Evolutionary conservation across 2,888 invertebrate species (phyloP).

Genomic region (Drosophila siamana): DNA sequence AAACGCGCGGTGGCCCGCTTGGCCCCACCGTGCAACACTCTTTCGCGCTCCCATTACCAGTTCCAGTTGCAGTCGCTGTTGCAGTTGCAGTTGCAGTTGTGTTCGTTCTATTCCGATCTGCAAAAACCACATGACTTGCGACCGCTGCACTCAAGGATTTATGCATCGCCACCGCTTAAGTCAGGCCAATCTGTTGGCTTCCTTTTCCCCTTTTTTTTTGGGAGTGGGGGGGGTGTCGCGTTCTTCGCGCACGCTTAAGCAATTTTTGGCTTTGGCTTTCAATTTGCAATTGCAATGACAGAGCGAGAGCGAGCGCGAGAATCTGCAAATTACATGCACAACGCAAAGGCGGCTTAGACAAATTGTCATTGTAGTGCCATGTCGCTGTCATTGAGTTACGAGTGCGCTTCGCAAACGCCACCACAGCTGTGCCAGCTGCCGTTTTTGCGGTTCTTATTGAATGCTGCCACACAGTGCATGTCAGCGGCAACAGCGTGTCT

Average conservation of each 20-base stretch:
- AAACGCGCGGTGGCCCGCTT: slow-evolving; percentile 41
- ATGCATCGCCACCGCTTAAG: slow-evolving; percentile 69
- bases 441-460: slow-evolving; percentile 40
- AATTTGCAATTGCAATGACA: slow-evolving; percentile 66
- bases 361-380: slow-evolving; percentile 30
- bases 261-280: slow-evolving; percentile 59
- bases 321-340: slow-evolving; percentile 52
- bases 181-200: slow-evolving; percentile 65
- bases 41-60: no score
- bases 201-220: slow-evolving; percentile 23
- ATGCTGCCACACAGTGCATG: slow-evolving; percentile 20
- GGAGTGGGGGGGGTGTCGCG: slow-evolving; percentile 43
- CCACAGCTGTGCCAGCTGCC: slow-evolving; percentile 16
- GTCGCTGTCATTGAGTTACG: slow-evolving; percentile 32
- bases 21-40: not conserved
- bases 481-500: not conserved
- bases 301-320: slow-evolving; percentile 10
- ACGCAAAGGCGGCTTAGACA: slow-evolving; percentile 31
- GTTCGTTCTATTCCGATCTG: slow-evolving; percentile 28
- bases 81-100: slow-evolving; percentile 5
- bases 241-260: slow-evolving; percentile 25
- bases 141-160: slow-evolving; percentile 70
- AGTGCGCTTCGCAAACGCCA: slow-evolving; percentile 2
- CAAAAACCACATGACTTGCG: slow-evolving; percentile 61
- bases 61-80: not conserved